Conservation (phyloP, 2,113 vertebrate species). For the Halcyon malimbica region DNA sequence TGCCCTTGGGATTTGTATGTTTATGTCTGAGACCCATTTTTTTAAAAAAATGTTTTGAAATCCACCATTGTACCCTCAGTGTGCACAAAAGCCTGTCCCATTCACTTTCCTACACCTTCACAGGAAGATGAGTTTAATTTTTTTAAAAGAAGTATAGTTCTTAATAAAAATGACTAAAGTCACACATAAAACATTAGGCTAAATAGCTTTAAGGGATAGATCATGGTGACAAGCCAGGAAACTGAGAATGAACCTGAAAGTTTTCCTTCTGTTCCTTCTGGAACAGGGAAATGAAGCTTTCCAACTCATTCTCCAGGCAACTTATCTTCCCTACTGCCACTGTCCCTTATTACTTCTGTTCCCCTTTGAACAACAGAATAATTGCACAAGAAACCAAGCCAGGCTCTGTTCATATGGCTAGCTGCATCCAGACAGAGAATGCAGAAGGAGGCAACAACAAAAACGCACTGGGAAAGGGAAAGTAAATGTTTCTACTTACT, state of each 20-base stretch:
- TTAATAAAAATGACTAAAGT: neutral
- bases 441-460: neutral
- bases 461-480: neutral
- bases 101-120: neutral
- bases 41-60: neutral
- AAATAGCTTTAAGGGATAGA: neutral
- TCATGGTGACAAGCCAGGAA: neutral
- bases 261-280: neutral
- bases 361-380: neutral
- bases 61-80: neutral
- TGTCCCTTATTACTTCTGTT: neutral
- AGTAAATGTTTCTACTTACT: neutral
- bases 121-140: neutral
- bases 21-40: neutral
- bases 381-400: neutral
- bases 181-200: neutral
- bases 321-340: neutral
- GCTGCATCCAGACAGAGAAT: neutral
- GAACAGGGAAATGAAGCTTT: neutral
- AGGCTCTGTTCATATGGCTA: neutral
- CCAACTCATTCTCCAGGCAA: neutral
- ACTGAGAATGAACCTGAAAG: neutral
- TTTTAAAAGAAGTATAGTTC: neutral
- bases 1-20: neutral
- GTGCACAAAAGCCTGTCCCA: neutral